phyloP scores from a whole-genome alignment of 1,140 invertebrate species.

The Hetaerina americana region DNA sequence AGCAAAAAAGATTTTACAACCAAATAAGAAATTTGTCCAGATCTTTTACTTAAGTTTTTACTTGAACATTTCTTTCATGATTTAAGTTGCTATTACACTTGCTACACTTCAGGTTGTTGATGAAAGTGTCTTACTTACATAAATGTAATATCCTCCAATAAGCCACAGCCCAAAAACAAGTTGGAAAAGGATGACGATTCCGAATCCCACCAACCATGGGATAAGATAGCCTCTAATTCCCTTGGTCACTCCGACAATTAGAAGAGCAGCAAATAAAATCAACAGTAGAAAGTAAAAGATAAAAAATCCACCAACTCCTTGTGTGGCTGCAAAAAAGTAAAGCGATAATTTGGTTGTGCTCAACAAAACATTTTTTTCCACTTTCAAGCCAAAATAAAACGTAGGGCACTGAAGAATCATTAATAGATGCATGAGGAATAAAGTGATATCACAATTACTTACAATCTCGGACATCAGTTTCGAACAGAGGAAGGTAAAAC shows the following conservation, averaged over 20 bases:
- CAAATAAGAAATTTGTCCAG: no score
- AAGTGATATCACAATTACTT: constrained; percentile 29
- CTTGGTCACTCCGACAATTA: constrained; percentile 46
- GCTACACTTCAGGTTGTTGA: no score
- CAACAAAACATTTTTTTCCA: no score
- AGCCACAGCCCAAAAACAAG: constrained; percentile 69
- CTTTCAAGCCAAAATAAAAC: no score
- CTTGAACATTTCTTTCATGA: no score
- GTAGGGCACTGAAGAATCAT: no score
- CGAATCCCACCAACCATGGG: constrained; percentile 63
- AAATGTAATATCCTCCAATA: constrained; percentile 75
- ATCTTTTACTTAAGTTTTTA: no score
- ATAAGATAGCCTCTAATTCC: constrained; percentile 61
- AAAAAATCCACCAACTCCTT: constrained; percentile 53
- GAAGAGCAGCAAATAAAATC: constrained; percentile 46
- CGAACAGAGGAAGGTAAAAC: constrained; percentile 74
- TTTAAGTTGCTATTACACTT: no score
- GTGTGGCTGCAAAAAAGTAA: constrained; percentile 48
- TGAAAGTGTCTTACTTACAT: constrained; percentile 62
- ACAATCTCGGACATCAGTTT: constrained; percentile 66
- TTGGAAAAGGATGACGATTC: constrained; percentile 58
- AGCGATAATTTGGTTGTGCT: not conserved
- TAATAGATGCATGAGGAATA: no score
- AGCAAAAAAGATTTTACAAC: no score
- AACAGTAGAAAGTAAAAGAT: constrained; percentile 57